A percentile compares a stretch with the other conserved stretches of the same genome.
Conservation (phyloP, 1,140 invertebrate species). For the Battus philenor region DNA sequence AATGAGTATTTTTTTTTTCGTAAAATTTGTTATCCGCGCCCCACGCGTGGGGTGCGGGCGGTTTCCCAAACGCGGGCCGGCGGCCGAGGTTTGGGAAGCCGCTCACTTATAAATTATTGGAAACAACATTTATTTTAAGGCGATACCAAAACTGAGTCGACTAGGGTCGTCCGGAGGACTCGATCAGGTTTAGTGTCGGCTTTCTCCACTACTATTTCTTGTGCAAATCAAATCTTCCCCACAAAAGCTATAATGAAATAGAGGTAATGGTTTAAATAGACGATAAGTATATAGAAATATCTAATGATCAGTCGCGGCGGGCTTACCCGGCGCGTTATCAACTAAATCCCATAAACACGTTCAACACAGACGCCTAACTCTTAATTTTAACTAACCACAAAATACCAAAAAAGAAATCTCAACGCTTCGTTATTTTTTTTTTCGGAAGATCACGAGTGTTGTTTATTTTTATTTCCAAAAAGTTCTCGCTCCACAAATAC, state of each 20-base stretch:
- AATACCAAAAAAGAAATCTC: constrained; percentile 64
- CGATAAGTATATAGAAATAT: constrained; percentile 71
- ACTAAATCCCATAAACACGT: constrained; percentile 68
- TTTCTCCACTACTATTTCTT: constrained; percentile 65
- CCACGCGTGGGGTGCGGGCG: constrained; percentile 32
- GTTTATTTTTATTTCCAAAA: constrained; percentile 42
- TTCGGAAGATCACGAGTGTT: constrained; percentile 64
- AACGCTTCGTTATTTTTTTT: constrained; percentile 53
- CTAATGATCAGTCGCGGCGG: constrained; percentile 49
- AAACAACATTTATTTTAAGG: constrained; percentile 72
- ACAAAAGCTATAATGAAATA: constrained; percentile 72
- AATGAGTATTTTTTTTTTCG: constrained; percentile 64
- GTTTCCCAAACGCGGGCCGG: constrained; percentile 46
- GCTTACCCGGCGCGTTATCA: constrained; percentile 42
- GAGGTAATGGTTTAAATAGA: constrained; percentile 71
- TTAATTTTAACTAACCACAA: constrained; percentile 68
- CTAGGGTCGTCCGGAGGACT: constrained; percentile 14
- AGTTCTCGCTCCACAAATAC: constrained; percentile 66
- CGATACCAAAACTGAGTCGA: constrained; percentile 56
- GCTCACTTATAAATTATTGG: constrained; percentile 67
- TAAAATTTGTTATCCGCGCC: constrained; percentile 61
- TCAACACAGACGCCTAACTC: constrained; percentile 69
- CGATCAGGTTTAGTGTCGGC: constrained; percentile 55
- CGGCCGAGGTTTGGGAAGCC: constrained; percentile 34
- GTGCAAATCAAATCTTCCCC: constrained; percentile 67